Evolutionary conservation across 2,113 vertebrate genomes (phyloP).

Genomic region (Tychaedon coryphoeus): DNA sequence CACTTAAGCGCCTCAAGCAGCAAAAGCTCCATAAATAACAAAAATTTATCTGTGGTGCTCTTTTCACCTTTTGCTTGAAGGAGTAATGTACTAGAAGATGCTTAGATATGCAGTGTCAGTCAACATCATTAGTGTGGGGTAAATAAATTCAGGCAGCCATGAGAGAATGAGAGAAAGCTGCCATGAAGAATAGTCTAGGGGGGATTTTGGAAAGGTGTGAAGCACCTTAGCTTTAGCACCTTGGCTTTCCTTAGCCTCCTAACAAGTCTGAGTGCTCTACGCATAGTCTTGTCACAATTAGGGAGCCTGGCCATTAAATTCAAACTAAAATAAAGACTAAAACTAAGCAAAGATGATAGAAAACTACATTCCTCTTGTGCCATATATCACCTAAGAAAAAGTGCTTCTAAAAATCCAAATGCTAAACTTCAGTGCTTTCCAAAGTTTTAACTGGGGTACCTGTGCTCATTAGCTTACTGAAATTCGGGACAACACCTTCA

Average conservation of each 20-base stretch:
- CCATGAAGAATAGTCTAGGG: background rate
- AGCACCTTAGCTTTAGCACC: too few species aligned
- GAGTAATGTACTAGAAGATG: background rate
- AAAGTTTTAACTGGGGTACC: background rate
- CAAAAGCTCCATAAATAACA: background rate
- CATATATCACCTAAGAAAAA: background rate
- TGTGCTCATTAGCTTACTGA: background rate
- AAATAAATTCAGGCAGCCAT: background rate
- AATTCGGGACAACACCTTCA: background rate
- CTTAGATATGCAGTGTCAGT: background rate
- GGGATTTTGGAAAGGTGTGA: accelerated
- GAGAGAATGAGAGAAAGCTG: background rate
- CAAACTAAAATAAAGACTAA: background rate
- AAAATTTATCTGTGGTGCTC: background rate
- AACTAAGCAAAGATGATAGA: background rate
- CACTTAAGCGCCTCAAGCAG: background rate
- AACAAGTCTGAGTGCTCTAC: background rate
- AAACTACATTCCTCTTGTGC: background rate
- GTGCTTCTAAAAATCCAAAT: background rate
- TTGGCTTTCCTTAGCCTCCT: background rate
- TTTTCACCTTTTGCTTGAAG: background rate
- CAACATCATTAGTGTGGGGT: background rate
- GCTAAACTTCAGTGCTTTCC: background rate
- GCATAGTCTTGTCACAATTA: background rate
- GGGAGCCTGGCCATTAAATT: background rate